These are phyloP conservation scores for Coelopa frigida DNA, from an alignment of 1,140 invertebrate genomes.

Conservation along the genomic window DNA sequence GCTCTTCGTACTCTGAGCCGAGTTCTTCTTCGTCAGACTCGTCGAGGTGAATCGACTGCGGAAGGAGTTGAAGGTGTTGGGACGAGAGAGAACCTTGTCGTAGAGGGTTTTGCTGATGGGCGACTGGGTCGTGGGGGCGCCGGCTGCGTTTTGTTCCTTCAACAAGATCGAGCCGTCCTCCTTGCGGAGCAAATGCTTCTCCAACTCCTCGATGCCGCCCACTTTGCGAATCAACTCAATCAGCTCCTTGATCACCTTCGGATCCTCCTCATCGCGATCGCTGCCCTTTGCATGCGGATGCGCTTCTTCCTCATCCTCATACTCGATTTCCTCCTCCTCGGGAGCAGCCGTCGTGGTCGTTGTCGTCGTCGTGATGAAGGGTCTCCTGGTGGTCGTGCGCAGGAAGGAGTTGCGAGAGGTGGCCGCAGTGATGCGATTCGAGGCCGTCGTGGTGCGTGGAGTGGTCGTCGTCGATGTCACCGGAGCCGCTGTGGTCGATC, in stretches of 20 bases:
- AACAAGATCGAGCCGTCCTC: slow-evolving; percentile 42
- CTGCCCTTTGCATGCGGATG: slow-evolving; percentile 26
- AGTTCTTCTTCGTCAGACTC: slow-evolving; percentile 10
- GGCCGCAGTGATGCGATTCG: slow-evolving; percentile 28
- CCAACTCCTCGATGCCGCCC: slow-evolving; percentile 71
- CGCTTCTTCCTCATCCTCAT: slow-evolving; percentile 50
- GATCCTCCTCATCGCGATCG: slow-evolving; percentile 65
- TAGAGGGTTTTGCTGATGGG: slow-evolving; percentile 63
- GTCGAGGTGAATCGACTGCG: slow-evolving; percentile 23
- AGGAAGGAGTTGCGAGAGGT: slow-evolving; percentile 24
- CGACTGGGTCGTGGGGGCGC: slow-evolving; percentile 43
- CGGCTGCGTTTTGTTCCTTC: slow-evolving; percentile 22
- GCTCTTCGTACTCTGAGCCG: too few species aligned
- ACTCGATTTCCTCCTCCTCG: slow-evolving; percentile 60
- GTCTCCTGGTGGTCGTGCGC: slow-evolving; percentile 45
- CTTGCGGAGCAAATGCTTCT: slow-evolving; percentile 62
- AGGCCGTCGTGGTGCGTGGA: slow-evolving; percentile 21
- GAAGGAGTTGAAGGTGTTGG: slow-evolving; percentile 30
- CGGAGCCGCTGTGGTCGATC: slow-evolving; percentile 46
- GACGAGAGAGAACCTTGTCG: slow-evolving; percentile 57
- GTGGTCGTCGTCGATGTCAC: slow-evolving; percentile 47
- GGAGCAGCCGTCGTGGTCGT: slow-evolving; percentile 35
- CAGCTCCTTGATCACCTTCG: slow-evolving; percentile 74
- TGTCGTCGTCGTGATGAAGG: slow-evolving; percentile 28
- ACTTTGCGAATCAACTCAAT: slow-evolving; percentile 79